Percentiles rank a stretch among this genome's conserved stretches.
Conservation (phyloP, 2,113 vertebrate species). For the Leuciscus idus region DNA sequence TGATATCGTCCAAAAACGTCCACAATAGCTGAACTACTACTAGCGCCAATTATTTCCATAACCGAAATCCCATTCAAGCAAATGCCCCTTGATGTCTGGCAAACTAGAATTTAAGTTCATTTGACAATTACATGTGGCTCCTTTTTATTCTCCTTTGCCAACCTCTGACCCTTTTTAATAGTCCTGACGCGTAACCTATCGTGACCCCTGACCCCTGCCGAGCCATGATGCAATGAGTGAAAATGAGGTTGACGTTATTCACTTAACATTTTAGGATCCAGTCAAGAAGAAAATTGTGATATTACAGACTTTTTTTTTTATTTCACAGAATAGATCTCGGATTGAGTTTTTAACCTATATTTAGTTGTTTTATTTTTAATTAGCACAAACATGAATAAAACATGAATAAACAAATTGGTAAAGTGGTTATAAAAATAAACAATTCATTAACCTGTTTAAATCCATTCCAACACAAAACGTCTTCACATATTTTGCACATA, state of each 20-base stretch:
- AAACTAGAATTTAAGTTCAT: neutral
- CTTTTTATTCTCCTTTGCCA: neutral
- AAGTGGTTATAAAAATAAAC: neutral
- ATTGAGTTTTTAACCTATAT: neutral
- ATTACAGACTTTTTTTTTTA: neutral
- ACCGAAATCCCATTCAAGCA: neutral
- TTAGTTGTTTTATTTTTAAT: neutral
- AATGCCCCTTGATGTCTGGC: constrained; percentile 1
- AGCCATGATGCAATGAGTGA: constrained; percentile 21
- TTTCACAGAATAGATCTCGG: neutral
- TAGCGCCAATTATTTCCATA: neutral
- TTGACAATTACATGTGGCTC: neutral
- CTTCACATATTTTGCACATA: neutral
- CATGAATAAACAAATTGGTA: neutral
- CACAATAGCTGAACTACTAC: neutral
- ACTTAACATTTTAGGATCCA: neutral
- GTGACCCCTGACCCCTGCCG: constrained; percentile 18
- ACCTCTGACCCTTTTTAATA: constrained; percentile 31
- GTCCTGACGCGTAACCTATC: neutral
- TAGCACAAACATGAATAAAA: neutral
- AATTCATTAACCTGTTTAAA: neutral
- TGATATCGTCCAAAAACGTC: neutral
- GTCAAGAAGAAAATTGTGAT: neutral
- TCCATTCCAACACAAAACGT: neutral
- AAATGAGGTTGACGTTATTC: neutral